These are phyloP conservation scores for Centroberyx gerrardi DNA, from an alignment of 2,797 vertebrate species.

Conservation along the genomic window DNA sequence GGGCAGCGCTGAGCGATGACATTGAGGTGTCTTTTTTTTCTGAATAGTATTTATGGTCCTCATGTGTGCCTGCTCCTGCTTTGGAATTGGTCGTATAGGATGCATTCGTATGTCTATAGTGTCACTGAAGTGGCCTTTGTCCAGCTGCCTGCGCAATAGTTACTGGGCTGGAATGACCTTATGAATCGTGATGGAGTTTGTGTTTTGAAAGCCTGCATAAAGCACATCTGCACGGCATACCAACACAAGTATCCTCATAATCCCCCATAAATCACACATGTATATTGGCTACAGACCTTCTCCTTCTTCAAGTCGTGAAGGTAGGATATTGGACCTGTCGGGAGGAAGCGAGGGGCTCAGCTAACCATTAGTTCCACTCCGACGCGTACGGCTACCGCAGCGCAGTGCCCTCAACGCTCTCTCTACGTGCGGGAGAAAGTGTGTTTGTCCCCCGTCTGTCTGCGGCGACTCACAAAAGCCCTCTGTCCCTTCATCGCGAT, in stretches of 20 bases:
- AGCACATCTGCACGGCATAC: constrained; percentile 3
- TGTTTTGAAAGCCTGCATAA: constrained; percentile 11
- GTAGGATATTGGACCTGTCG: constrained; percentile 19
- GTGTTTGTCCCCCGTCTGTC: constrained; percentile 23
- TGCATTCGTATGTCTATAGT: constrained; percentile 25
- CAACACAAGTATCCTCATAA: background rate
- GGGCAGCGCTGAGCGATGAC: constrained; percentile 68
- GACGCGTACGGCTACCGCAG: constrained; percentile 51
- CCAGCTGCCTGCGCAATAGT: constrained; percentile 22
- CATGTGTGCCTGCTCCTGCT: constrained; percentile 18
- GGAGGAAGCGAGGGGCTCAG: constrained; percentile 20
- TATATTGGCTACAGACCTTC: background rate
- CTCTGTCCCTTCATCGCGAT: constrained; percentile 29
- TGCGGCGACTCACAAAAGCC: no score
- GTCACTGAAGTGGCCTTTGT: constrained; percentile 26
- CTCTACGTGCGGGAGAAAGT: constrained; percentile 24
- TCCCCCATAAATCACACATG: background rate
- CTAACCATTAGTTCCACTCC: constrained; percentile 28
- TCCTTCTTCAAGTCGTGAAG: constrained; percentile 8
- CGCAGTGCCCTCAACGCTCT: constrained; percentile 39
- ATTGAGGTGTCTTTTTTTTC: constrained; percentile 69
- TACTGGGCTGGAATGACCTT: constrained; percentile 53
- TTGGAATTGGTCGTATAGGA: constrained; percentile 27
- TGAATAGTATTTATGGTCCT: constrained; percentile 30
- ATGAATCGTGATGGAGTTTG: constrained; percentile 46